Conservation (phyloP, 2,113 vertebrate species). For the Hiodon tergisus region DNA sequence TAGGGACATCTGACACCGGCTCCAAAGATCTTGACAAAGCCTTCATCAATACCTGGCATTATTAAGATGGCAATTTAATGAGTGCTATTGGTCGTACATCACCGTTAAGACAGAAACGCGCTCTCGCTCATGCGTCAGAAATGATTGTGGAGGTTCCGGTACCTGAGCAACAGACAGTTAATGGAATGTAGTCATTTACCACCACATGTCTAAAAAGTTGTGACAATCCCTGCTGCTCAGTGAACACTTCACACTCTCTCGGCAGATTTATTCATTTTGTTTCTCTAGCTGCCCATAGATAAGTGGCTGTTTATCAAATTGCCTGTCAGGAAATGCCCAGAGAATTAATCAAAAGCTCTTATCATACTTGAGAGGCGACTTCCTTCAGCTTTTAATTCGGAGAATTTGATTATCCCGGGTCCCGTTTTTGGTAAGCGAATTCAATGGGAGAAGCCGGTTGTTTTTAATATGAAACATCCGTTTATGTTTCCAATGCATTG, state of each 20-base stretch:
- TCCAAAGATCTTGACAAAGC: no score
- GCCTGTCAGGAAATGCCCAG: conserved; percentile 39
- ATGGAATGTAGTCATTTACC: conserved; percentile 33
- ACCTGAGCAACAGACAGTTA: conserved; percentile 20
- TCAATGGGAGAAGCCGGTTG: conserved; percentile 32
- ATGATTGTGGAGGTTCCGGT: conserved; percentile 8
- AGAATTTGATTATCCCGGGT: conserved; percentile 48
- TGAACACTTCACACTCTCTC: conserved; percentile 1
- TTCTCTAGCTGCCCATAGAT: conserved; percentile 47
- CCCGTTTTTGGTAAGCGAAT: conserved; percentile 26
- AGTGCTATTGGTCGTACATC: not conserved
- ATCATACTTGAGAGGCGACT: conserved; percentile 42
- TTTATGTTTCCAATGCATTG: conserved; percentile 28
- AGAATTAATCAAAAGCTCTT: conserved; percentile 51
- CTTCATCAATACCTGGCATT: not conserved
- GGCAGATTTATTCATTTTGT: conserved; percentile 39
- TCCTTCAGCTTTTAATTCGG: conserved; percentile 52
- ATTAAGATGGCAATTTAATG: not conserved
- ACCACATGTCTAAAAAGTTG: conserved; percentile 29
- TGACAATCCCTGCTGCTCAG: conserved; percentile 19
- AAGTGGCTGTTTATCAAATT: conserved; percentile 54
- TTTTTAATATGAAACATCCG: conserved; percentile 46
- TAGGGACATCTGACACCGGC: no score
- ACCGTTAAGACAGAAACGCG: not conserved
- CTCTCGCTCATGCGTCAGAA: not conserved